Evolutionary conservation across 2,113 vertebrate species (phyloP), one percentile per base, ranked within the genome.

Genomic region (Ceratotherium simum): DNA sequence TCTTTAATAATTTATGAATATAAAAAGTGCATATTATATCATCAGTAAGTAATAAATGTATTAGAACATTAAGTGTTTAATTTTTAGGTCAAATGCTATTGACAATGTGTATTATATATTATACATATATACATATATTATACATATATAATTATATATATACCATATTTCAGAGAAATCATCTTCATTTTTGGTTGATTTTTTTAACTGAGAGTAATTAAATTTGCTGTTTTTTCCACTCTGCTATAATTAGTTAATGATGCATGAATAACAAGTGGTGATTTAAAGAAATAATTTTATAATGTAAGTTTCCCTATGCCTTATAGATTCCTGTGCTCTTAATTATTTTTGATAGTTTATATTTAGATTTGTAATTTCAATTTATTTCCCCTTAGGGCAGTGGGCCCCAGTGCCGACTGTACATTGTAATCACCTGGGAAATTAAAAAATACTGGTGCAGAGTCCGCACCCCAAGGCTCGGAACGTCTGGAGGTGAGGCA

Each of bases 201-300:
- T 86, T 92, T 87, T 73, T 79, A 67, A 64, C 8, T 33, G 1
- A 91, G 17, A 72, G 3, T 86, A 70, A 83, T 64, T 70, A 36
- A 89, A 69, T 81, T 81, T 39, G 5, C 27, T 95, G 14, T 83
- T 75, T 75, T 84, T 83, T 75, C 46, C 6, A 73, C 25, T 2
- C 13, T 84, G 6, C 31, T 76, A 46, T 6, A 73, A 58, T 91
- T 85, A 42, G 14, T 64, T n/a, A 90, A 51, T 60, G 76, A 64
- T 42, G 27, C 31, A 23, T 51, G 88, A 83, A 62, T 54, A 70
- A 56, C 8, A 2, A 81, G 7, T 8, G 79, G 11, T 87, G 29
- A 86, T 82, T 95, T 75, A 79, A 96, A 90, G 5, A 92, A 89
- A 78, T 64, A 78, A 54, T 89, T 93, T 92, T 89, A 85, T 36